Conservation (phyloP, 1,140 invertebrate genomes). For the Papilio polytes region DNA sequence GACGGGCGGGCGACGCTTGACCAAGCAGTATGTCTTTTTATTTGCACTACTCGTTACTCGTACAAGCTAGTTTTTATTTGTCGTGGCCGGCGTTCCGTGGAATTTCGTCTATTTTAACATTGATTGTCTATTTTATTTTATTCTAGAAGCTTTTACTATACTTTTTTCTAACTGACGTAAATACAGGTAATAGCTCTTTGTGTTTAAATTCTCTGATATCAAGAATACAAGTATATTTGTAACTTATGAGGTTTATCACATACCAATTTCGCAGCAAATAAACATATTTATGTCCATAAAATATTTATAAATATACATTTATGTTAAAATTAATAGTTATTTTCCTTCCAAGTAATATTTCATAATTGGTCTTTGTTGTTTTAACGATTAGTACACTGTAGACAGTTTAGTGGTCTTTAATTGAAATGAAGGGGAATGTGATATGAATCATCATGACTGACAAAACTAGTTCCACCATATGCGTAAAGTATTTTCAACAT, state of each 20-base stretch:
- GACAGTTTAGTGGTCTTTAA: conserved; percentile 32
- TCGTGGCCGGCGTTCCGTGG: conserved; percentile 11
- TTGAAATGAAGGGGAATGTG: conserved; percentile 36
- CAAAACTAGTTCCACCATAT: conserved; percentile 3
- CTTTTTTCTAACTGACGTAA: background rate
- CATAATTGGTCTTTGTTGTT: background rate
- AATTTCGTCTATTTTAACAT: conserved; percentile 5
- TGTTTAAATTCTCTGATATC: too few species aligned
- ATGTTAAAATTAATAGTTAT: background rate
- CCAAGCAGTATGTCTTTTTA: conserved; percentile 4
- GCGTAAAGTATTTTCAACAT: conserved; percentile 6
- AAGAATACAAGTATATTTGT: too few species aligned
- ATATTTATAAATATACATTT: too few species aligned
- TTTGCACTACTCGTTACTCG: conserved; percentile 17
- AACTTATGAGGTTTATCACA: too few species aligned
- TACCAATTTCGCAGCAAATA: too few species aligned
- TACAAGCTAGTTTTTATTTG: conserved; percentile 22
- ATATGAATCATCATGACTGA: conserved; percentile 22
- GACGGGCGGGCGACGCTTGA: background rate
- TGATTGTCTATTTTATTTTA: background rate
- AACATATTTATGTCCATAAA: too few species aligned
- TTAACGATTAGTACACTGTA: background rate
- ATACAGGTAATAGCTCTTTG: background rate
- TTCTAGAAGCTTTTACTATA: background rate
- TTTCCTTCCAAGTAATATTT: conserved; percentile 1